Evolutionary conservation across 2,888 invertebrate genomes (phyloP), one percentile per base, ranked within the genome.

Genomic region (Clivina fossor): DNA sequence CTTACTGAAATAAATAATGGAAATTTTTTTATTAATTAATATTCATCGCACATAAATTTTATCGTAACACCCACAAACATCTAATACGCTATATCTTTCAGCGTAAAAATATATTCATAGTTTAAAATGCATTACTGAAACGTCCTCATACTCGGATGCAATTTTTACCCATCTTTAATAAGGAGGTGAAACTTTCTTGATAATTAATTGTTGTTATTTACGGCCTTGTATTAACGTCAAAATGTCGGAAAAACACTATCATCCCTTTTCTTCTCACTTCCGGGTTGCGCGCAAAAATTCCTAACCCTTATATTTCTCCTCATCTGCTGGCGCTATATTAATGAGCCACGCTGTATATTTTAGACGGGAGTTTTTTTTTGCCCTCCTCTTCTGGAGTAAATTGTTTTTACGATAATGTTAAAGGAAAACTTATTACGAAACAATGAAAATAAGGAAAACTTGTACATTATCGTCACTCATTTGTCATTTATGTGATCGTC

Each of bases 161-260:
- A 4, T 32, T 28, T 32, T 30, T 18, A 18, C 48, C n/a, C n/a
- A 26, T 22, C 48, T 37, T 35, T 47, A 47, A 47, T 47, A 47
- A 47, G 35, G 28, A 11, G 9, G 37, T 7, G 24, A 33, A 48
- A 48, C 37, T 48, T 30, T 48, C 33, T 37, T 26, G 18, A 28
- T 48, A 48, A 48, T 48, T 48, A 48, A 48, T 48, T 48, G 48
- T 48, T 48, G 48, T 48, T 48, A 48, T 48, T 48, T 48, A 48
- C 35, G 48, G 13, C 22, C 2, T 26, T 37, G 18, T 48, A 35
- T 48, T 37, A 48, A 24, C 48, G 35, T 48, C 48, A 37, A 13
- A 13, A n/a, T n/a, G n/a, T n/a, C n/a, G n/a, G n/a, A n/a, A n/a
- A n/a, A n/a, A n/a, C n/a, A n/a, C n/a, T n/a, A n/a, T n/a, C n/a